A percentile compares a stretch with the other conserved stretches of the same genome.
phyloP scores from a whole-genome alignment of 2,113 vertebrate species.

The Gallinago paraguaiae region DNA sequence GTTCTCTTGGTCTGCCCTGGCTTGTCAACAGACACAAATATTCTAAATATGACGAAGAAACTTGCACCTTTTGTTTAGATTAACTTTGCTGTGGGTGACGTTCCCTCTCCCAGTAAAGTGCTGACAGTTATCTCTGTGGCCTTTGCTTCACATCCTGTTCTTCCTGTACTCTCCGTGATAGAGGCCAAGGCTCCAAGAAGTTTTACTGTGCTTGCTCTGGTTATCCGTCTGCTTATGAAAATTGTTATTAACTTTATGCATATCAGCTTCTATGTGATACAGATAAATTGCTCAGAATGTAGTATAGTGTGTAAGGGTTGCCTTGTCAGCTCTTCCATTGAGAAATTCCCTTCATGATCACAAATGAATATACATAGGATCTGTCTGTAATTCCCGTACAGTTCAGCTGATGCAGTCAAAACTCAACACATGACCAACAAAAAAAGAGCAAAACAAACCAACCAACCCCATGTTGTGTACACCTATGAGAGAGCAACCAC shows the following conservation, averaged over 20 bases:
- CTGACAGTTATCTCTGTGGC: constrained; percentile 3
- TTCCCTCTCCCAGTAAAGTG: neutral
- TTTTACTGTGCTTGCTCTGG: neutral
- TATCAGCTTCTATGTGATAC: neutral
- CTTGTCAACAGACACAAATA: neutral
- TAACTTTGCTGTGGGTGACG: neutral
- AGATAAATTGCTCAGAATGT: neutral
- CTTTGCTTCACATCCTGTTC: constrained; percentile 29
- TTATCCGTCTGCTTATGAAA: neutral
- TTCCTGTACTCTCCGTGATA: neutral
- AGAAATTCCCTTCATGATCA: neutral
- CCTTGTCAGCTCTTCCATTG: neutral
- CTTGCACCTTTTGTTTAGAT: neutral
- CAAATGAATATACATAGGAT: neutral
- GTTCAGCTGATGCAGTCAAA: neutral
- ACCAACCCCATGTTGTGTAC: neutral
- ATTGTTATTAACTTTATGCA: neutral
- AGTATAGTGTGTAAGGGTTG: neutral
- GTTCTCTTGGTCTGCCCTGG: neutral
- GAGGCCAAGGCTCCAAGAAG: neutral
- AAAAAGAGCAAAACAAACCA: neutral
- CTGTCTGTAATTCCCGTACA: neutral
- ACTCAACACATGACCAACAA: neutral
- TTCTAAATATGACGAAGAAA: neutral
- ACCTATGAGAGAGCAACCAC: neutral